Conservation (phyloP, 2,797 vertebrate species). For the Eulemur coronatus region DNA sequence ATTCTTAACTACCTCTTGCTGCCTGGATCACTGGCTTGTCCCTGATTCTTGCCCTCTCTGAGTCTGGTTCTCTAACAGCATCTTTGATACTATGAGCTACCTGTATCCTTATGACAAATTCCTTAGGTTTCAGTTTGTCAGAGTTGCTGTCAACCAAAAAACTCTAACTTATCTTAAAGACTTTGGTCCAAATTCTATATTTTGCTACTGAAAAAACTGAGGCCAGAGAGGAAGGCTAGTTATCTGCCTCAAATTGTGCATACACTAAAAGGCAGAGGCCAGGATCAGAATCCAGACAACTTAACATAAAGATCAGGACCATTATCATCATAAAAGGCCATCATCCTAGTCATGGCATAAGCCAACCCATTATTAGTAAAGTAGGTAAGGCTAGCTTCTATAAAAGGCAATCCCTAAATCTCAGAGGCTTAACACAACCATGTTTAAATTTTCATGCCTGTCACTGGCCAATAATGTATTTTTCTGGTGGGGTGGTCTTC, state of each 20-base stretch:
- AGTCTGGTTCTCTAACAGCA: background rate
- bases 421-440: background rate
- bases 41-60: background rate
- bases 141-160: background rate
- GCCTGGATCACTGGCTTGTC: no score
- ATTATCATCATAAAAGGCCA: background rate
- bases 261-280: background rate
- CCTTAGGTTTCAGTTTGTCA: background rate
- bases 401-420: background rate
- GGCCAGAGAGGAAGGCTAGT: background rate
- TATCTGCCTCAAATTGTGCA: background rate
- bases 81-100: background rate
- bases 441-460: background rate
- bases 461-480: background rate
- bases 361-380: background rate
- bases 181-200: background rate
- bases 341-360: background rate
- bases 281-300: background rate
- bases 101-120: background rate
- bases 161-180: background rate
- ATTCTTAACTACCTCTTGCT: no score
- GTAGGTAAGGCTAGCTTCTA: background rate
- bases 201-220: background rate
- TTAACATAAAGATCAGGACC: background rate
- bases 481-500: background rate